Evolutionary conservation across 2,113 vertebrate species (phyloP), one percentile per base, ranked within the genome.

Genomic region (Esox niger): DNA sequence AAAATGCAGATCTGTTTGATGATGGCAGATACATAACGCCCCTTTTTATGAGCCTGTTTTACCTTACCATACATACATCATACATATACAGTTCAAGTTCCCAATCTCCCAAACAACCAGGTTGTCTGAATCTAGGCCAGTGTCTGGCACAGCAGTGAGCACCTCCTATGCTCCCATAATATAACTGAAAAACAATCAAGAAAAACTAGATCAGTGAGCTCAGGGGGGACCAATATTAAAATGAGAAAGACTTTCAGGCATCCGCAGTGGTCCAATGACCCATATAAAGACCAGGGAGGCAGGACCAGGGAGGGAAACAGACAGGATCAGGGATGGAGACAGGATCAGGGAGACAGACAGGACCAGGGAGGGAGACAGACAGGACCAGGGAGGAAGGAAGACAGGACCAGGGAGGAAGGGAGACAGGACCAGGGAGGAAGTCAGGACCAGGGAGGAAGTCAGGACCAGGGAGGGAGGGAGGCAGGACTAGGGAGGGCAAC

Each of bases 231-330:
- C 62, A 58, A 77, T 70, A 82, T 81, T 75, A 78, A 81, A 82
- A 67, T n/a, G 23, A 74, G 64, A 78, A 59, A 78, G 69, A 62
- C 71, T 70, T 80, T 55, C 33, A 74, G 57, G 72, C 82, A 68
- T 77, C 55, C 78, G 71, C 66, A 77, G 80, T 38, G 65, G 60
- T 78, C 83, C 73, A 74, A 71, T 82, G 82, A 85, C 83, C 81
- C 64, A 89, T 61, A 82, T 86, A 69, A 4, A 62, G n/a, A 1
- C n/a, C 58, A 69, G 15, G 66, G 71, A 56, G 61, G n/a, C n/a
- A n/a, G n/a, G n/a, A n/a, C n/a, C n/a, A n/a, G n/a, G n/a, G n/a
- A n/a, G n/a, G n/a, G n/a, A 11, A 11, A n/a, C n/a, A n/a, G n/a
- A 38, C 5, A 38, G 35, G 11, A 11, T 38, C 5, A 38, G 35